These are phyloP conservation scores for Pipa parva DNA, from an alignment of 2,113 vertebrate species.

Conservation along the genomic window DNA sequence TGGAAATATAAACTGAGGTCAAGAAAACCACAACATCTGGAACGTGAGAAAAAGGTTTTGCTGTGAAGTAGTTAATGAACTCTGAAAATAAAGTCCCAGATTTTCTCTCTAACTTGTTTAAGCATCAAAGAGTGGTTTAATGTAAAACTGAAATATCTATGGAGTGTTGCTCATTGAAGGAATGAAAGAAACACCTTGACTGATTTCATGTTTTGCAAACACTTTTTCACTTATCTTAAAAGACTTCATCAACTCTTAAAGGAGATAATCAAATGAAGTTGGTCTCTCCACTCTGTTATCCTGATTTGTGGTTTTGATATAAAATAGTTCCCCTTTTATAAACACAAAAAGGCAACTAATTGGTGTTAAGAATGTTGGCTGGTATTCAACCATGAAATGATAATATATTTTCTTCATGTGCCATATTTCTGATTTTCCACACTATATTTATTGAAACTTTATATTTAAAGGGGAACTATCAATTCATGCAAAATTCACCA, in stretches of 20 bases:
- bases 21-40: slow-evolving; percentile 72
- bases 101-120: slow-evolving; percentile 69
- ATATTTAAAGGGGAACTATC: no score
- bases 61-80: slow-evolving; percentile 70
- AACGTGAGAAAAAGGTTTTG: slow-evolving; percentile 65
- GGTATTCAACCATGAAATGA: no score
- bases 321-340: no score
- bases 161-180: slow-evolving; percentile 52
- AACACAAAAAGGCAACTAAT: no score
- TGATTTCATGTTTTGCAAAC: slow-evolving; percentile 22
- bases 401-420: no score
- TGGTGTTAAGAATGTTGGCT: no score
- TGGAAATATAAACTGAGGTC: slow-evolving; percentile 62
- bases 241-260: slow-evolving; percentile 5
- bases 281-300: no score
- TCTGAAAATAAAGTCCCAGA: slow-evolving; percentile 71
- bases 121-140: slow-evolving; percentile 63
- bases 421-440: no score
- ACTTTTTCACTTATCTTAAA: slow-evolving; percentile 11
- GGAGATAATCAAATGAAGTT: slow-evolving; percentile 17
- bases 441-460: no score
- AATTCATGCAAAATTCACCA: no score
- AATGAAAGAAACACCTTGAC: slow-evolving; percentile 50
- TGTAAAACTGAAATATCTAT: slow-evolving; percentile 61
- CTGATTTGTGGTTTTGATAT: no score